Evolutionary conservation across 2,113 vertebrate species (phyloP).

Genomic region (Elephantulus edwardii): DNA sequence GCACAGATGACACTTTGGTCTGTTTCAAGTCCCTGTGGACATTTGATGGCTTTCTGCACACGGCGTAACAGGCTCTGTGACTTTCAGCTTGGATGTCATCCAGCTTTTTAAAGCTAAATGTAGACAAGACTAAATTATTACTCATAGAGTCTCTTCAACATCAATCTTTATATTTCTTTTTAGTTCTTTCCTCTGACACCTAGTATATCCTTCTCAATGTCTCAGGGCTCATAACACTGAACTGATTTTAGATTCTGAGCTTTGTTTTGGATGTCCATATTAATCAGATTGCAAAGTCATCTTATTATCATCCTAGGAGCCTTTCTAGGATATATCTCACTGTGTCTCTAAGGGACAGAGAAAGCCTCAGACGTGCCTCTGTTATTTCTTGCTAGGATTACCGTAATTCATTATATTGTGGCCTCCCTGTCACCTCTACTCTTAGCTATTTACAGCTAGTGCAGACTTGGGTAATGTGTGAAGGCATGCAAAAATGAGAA

Average conservation of each 20-base stretch:
- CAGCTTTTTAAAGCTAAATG: slow-evolving; percentile 55
- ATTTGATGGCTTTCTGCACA: slow-evolving; percentile 59
- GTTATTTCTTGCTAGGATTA: slow-evolving; percentile 79
- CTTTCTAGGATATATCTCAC: slow-evolving; percentile 69
- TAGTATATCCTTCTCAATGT: slow-evolving; percentile 12
- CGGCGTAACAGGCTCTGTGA: slow-evolving; percentile 46
- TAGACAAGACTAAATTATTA: slow-evolving; percentile 57
- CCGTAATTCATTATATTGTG: slow-evolving; percentile 78
- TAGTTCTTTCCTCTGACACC: slow-evolving; percentile 64
- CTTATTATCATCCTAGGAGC: slow-evolving; percentile 74
- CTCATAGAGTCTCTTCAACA: slow-evolving; percentile 45
- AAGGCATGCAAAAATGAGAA: slow-evolving; percentile 70
- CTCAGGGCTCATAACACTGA: slow-evolving; percentile 63
- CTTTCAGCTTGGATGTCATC: slow-evolving; percentile 57
- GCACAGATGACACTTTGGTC: slow-evolving; percentile 54
- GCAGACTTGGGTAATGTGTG: slow-evolving; percentile 71
- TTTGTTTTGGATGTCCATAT: slow-evolving; percentile 75
- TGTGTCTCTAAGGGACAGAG: slow-evolving; percentile 68
- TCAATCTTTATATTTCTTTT: slow-evolving; percentile 52
- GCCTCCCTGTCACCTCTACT: slow-evolving; percentile 80
- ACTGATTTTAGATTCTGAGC: slow-evolving; percentile 56
- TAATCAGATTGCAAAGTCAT: slow-evolving; percentile 74
- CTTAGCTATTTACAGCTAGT: slow-evolving; percentile 72
- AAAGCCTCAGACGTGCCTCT: slow-evolving; percentile 61
- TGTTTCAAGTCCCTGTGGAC: slow-evolving; percentile 42